Base-by-base conservation (phyloP, 2,797 vertebrate species). In the Neoniphon sammara region DNA sequence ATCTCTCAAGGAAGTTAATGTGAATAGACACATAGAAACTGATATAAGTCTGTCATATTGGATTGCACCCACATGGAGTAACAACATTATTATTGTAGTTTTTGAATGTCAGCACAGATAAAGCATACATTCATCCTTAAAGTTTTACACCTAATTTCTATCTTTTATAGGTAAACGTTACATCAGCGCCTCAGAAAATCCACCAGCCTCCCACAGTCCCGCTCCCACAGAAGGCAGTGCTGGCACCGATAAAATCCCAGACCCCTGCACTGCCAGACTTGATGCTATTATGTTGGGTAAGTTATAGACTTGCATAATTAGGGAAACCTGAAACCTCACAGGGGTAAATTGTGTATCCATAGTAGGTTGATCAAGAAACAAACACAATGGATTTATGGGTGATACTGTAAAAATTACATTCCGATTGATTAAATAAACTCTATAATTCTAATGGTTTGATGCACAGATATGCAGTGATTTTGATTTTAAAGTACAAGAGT, bases 251-350 rank as follows among this genome's bases (percentile, higher is more conserved):
- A 55, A 4, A 20, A 21, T 82, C 60, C 95, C 95, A 7, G 89
- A 96, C 82, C 96, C 96, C 64, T 97, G 96, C 91, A 94, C 77
- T 9, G 94, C 93, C 73, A 81, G 86, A 1, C 88, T 97, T 62
- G 96, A 97, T 61, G 93, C 96, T 64, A 92, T 96, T 34, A 96
- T 97, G 86, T 83, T 97, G 20, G 96, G 96, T 97, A 76, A 93
- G 90, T n/a, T 9, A 54, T 0, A 17, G 17, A 34, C 50, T 12
- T 30, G 59, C 50, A 30, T 25, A 12, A 8, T 34, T 34, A 34
- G 31, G 7, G 31, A 8, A 34, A 6, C n/a, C 25, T 27, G 25
- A 27, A 27, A 27, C 25, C 25, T 34, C 7, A 34, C 31, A 34
- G 5, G 1, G 7, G 31, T 27, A 27, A 34, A 34, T 34, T 34